Evolutionary conservation across 2,113 vertebrate genomes (phyloP), one percentile per base, ranked within the genome.

Genomic region (Aptenodytes forsteri): DNA sequence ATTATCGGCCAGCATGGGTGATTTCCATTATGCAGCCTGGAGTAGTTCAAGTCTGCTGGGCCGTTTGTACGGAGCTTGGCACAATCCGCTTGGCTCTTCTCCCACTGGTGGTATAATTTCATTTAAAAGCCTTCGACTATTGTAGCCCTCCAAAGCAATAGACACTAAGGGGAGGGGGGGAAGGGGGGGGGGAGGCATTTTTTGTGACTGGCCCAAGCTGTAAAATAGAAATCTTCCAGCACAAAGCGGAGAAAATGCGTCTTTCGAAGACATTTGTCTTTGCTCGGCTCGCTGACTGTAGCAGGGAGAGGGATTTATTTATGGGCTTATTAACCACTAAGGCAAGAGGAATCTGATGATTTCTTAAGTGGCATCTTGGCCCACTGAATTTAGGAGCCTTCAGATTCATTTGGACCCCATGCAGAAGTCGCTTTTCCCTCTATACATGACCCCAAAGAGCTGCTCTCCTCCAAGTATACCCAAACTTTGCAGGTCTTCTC

Each of bases 401-500:
- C 34, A 20, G 14, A 8, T 64, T 16, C 36, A 10, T 16, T 32
- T 34, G 23, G n/a, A 50, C 47, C 64, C 52, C n/a, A 1, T 0
- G 32, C 36, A 86, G 34, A 85, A 77, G 20, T 32, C 0, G 0
- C 44, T 90, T 76, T 42, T 49, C 36, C 18, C 36, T 55, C 29
- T 25, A 4, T 1, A 11, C 10, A 1, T 7, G 22, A 15, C 17
- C 73, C 70, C 59, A 8, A 38, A 69, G 54, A 66, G 20, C 59
- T 5, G 30, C 85, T 78, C 30, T 69, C 40, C 62, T 93, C 76
- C 77, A 36, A 96, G 77, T 2, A 59, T 4, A 78, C 40, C 87
- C 84, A 34, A 87, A 80, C 38, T 90, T 94, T 87, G 82, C 93
- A 96, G 91, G 89, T 83, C 86, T 92, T 76, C 62, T 92, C 61